phyloP scores from a whole-genome alignment of 2,888 invertebrate species.

The Scrobipalpa atriplicella region DNA sequence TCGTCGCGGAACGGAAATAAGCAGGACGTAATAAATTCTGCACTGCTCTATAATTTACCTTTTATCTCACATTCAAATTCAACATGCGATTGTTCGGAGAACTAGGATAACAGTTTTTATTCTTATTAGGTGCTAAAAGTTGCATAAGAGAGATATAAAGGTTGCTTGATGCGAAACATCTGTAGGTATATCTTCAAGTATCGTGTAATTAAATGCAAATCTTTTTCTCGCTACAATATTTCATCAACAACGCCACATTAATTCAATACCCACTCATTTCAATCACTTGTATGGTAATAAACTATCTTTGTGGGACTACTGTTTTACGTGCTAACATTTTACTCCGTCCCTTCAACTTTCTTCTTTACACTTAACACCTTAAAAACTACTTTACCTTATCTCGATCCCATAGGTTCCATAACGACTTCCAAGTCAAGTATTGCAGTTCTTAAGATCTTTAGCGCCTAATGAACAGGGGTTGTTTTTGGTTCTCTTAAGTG shows the following conservation, averaged over 20 bases:
- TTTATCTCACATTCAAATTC: not conserved
- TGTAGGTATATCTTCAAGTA: not conserved
- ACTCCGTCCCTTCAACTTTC: slow-evolving; percentile 16
- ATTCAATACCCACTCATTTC: slow-evolving; percentile 41
- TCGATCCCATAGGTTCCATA: not conserved
- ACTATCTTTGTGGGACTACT: slow-evolving; percentile 45
- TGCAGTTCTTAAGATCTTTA: slow-evolving; percentile 24
- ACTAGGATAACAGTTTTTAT: too few species aligned
- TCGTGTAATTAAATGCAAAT: slow-evolving; percentile 3
- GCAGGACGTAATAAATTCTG: slow-evolving; percentile 55
- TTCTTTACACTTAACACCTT: not conserved
- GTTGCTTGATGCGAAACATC: too few species aligned
- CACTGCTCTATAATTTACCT: slow-evolving; percentile 19
- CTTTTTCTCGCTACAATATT: not conserved
- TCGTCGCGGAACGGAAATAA: slow-evolving; percentile 46
- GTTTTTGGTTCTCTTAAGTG: slow-evolving; percentile 37
- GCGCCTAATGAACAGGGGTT: slow-evolving; percentile 37
- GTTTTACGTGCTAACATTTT: slow-evolving; percentile 39
- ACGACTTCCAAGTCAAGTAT: not conserved
- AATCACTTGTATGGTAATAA: slow-evolving; percentile 55
- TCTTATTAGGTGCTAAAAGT: too few species aligned
- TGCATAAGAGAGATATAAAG: too few species aligned
- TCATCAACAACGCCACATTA: slow-evolving; percentile 17
- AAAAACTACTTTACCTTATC: slow-evolving; percentile 10
- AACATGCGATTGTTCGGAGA: too few species aligned